These are phyloP conservation scores for Sminthurides aquaticus DNA, from an alignment of 2,888 invertebrate species.

Conservation along the genomic window DNA sequence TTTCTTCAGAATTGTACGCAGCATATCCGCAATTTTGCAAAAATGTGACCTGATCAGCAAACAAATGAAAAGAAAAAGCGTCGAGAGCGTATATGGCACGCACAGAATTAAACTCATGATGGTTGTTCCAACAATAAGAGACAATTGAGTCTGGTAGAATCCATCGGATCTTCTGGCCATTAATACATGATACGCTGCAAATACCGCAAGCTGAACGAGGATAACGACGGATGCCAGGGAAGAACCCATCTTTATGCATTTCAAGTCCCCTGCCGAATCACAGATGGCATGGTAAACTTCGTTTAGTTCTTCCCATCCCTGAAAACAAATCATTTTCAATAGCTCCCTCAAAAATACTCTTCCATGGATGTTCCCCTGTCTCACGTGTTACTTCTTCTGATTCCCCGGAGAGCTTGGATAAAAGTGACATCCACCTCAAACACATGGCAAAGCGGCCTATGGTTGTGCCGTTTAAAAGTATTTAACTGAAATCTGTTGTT, in stretches of 20 bases:
- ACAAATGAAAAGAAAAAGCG: slow-evolving; percentile 35
- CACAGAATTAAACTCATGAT: slow-evolving; percentile 27
- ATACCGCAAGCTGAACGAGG: slow-evolving; percentile 22
- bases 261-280: slow-evolving; percentile 31
- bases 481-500: no score
- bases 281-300: slow-evolving; percentile 34
- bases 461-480: no score
- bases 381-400: no score
- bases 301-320: slow-evolving; percentile 35
- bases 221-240: slow-evolving; percentile 26
- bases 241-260: slow-evolving; percentile 30
- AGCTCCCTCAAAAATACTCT: no score
- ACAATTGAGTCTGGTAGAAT: slow-evolving; percentile 23
- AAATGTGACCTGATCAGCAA: slow-evolving; percentile 37
- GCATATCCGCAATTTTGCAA: slow-evolving; percentile 36
- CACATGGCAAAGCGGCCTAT: no score
- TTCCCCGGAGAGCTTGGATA: no score
- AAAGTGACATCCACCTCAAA: no score
- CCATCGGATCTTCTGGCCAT: slow-evolving; percentile 21
- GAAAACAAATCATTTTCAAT: background rate
- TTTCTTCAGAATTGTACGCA: slow-evolving; percentile 27
- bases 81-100: slow-evolving; percentile 32
- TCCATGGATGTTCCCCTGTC: no score
- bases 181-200: slow-evolving; percentile 25
- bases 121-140: slow-evolving; percentile 24